These are phyloP conservation scores for Parthenolecanium corni DNA, from an alignment of 2,888 invertebrate genomes.

Conservation along the genomic window DNA sequence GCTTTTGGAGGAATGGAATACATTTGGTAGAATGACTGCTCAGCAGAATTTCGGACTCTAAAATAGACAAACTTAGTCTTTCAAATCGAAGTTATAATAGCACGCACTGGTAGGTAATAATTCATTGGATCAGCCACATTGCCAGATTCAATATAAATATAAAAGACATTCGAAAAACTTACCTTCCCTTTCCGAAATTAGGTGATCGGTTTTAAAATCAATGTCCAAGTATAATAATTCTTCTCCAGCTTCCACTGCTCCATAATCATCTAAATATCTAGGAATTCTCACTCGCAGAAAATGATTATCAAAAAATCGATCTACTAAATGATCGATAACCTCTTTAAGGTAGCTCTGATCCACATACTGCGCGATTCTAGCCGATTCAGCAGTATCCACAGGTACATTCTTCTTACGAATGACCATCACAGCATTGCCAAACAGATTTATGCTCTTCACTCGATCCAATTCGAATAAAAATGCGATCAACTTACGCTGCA, in stretches of 20 bases:
- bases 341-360: slow-evolving; percentile 23
- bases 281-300: slow-evolving; percentile 38
- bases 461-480: slow-evolving; percentile 45
- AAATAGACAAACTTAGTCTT: too few species aligned
- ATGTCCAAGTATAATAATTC: slow-evolving; percentile 14
- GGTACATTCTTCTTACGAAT: slow-evolving; percentile 20
- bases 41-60: too few species aligned
- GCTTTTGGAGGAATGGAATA: too few species aligned
- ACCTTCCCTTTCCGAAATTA: slow-evolving; percentile 3
- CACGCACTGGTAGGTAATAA: too few species aligned
- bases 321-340: slow-evolving; percentile 45
- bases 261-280: slow-evolving; percentile 9
- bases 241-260: background rate
- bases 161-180: background rate
- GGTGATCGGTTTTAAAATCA: slow-evolving; percentile 1
- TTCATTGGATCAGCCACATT: background rate
- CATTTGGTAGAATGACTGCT: too few species aligned
- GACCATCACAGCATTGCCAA: slow-evolving; percentile 44
- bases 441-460: slow-evolving; percentile 45
- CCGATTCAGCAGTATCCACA: background rate
- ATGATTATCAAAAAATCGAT: slow-evolving; percentile 48
- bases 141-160: background rate
- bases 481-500: slow-evolving; percentile 46
- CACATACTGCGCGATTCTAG: background rate
- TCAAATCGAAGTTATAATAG: too few species aligned